Percentiles rank a stretch among this genome's conserved stretches.
phyloP scores from a whole-genome alignment of 2,113 vertebrate species.

The Chlorodrepanis virens region DNA sequence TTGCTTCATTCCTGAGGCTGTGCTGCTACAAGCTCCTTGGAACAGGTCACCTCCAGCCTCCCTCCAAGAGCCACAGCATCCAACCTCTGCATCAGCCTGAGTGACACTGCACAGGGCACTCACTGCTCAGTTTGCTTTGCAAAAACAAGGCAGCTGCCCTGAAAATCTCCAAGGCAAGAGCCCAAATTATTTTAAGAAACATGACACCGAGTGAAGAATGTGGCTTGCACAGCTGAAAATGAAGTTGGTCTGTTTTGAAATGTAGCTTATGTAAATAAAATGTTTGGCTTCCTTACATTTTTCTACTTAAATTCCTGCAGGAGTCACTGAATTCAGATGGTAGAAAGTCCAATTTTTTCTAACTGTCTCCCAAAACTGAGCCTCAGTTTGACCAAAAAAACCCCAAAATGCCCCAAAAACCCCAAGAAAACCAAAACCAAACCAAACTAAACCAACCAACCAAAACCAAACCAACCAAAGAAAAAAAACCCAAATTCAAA shows the following conservation, averaged over 20 bases:
- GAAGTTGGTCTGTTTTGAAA: background rate
- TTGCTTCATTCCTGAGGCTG: slow-evolving; percentile 44
- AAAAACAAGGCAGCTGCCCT: background rate
- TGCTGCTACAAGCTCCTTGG: slow-evolving; percentile 18
- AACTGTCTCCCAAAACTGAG: background rate
- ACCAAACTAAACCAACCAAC: background rate
- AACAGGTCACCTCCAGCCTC: slow-evolving; percentile 31
- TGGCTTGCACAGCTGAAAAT: slow-evolving; percentile 13
- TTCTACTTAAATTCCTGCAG: background rate
- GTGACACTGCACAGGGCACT: background rate
- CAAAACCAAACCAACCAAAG: background rate
- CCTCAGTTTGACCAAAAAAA: background rate
- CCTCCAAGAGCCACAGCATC: background rate
- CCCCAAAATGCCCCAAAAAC: background rate
- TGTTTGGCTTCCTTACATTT: background rate
- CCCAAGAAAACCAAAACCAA: background rate
- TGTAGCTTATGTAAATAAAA: background rate
- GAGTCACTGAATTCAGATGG: background rate
- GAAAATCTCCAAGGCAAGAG: background rate
- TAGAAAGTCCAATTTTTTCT: background rate
- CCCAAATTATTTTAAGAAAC: slow-evolving; percentile 3
- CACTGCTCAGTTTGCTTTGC: background rate
- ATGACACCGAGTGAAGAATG: background rate
- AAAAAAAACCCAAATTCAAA: background rate
- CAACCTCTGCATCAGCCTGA: background rate